Evolutionary conservation across 2,888 invertebrate genomes (phyloP), one percentile per base, ranked within the genome.

Genomic region (Stomorhina lunata): DNA sequence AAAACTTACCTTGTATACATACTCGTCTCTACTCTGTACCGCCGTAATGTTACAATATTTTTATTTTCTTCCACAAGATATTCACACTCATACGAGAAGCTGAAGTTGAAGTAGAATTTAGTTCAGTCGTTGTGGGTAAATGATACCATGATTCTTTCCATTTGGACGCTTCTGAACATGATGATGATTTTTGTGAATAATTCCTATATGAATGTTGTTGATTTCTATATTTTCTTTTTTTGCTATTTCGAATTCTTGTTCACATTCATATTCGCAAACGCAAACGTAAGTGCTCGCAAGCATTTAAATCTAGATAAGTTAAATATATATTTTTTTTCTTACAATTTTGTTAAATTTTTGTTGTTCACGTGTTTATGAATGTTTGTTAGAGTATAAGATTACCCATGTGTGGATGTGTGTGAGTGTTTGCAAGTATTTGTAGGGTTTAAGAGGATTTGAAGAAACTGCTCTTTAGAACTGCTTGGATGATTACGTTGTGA

Each of bases 161-260:
- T 82, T 82, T 79, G 82, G 82, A 82, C 82, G 82, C 82, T 82
- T 82, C 78, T 79, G 75, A 82, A 79, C 75, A 82, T 75, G 78
- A 79, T 69, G 73, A 78, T 72, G 65, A 77, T 75, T 71, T 72
- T 71, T 72, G n/a, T 72, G 65, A 65, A 48, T 66, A 32, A 53
- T 45, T 80, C 20, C 9, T 48, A 32, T 32, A 15, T 59, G 76
- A 66, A n/a, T n/a, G n/a, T 43, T 69, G 48, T 53, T 34, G 61
- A 63, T 71, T 34, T 71, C 37, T 65, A 68, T n/a, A n/a, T n/a
- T n/a, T n/a, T n/a, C n/a, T n/a, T n/a, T n/a, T n/a, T 65, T 53
- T 22, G 27, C n/a, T 17, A n/a, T n/a, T 45, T 37, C 37, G 0
- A 7, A 61, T 61, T 75, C 45, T 10, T 50, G 37, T 78, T 77